Percentiles rank a stretch among this genome's conserved stretches.
Conservation (phyloP, 2,113 vertebrate genomes). For the Sorex araneus region DNA sequence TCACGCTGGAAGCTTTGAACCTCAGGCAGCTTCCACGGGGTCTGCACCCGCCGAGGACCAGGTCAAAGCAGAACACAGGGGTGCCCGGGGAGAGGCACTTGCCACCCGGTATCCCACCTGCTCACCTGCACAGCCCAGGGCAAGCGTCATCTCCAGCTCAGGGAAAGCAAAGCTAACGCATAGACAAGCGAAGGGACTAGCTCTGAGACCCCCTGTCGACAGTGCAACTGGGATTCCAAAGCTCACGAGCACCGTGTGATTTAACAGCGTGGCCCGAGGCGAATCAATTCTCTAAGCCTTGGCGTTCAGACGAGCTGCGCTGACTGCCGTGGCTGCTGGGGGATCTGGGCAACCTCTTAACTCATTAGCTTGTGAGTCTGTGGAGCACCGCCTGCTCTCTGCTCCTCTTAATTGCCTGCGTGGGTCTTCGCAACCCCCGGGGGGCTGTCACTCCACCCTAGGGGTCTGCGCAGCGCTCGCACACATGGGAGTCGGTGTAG, state of each 20-base stretch:
- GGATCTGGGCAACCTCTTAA: neutral
- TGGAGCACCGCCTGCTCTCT: rapidly evolving
- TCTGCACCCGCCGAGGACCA: neutral
- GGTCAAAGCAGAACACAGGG: neutral
- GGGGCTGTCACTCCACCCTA: rapidly evolving
- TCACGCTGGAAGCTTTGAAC: neutral
- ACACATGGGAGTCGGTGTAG: rapidly evolving
- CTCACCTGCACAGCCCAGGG: too few relatives aligned
- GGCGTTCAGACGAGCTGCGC: neutral
- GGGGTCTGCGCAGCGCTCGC: rapidly evolving
- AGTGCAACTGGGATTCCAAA: neutral
- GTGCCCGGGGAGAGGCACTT: neutral
- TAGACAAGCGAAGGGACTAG: too few relatives aligned
- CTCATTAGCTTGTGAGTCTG: rapidly evolving
- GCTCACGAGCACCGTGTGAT: rapidly evolving
- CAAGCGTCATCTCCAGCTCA: too few relatives aligned
- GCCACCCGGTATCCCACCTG: too few relatives aligned
- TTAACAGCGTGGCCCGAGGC: rapidly evolving
- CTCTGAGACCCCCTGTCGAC: neutral
- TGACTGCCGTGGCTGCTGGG: rapidly evolving
- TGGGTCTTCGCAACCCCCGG: neutral
- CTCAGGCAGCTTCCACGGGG: too few relatives aligned
- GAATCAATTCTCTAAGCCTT: neutral
- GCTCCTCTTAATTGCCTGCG: too few relatives aligned
- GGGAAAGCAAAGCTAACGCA: too few relatives aligned